These are phyloP conservation scores for Leptopilina clavipes DNA, from an alignment of 1,140 invertebrate genomes.

Conservation along the genomic window DNA sequence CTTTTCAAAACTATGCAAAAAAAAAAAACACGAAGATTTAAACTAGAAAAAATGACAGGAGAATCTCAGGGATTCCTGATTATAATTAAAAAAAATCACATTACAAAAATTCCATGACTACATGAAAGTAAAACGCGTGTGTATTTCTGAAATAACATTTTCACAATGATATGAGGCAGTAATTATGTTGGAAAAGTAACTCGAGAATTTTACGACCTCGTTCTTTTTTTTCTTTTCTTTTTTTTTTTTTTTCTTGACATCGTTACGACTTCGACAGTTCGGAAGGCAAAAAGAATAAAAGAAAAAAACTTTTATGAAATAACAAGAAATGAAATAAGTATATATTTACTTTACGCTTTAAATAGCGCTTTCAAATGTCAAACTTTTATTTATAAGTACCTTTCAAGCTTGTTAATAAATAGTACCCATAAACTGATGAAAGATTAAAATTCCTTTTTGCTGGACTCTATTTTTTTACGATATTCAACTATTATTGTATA, in stretches of 20 bases:
- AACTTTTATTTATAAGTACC: background rate
- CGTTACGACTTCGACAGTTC: slow-evolving; percentile 47
- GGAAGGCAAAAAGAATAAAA: slow-evolving; percentile 48
- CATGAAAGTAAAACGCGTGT: background rate
- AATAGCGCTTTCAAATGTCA: background rate
- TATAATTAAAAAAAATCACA: background rate
- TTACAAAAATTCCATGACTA: background rate
- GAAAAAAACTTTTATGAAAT: slow-evolving; percentile 55
- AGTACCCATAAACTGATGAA: background rate
- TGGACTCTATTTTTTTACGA: too few species aligned
- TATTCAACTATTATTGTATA: too few species aligned
- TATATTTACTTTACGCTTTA: slow-evolving; percentile 50
- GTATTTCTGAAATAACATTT: slow-evolving; percentile 48
- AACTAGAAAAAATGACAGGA: too few species aligned
- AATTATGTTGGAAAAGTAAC: slow-evolving; percentile 55
- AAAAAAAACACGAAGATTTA: too few species aligned
- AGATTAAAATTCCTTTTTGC: background rate
- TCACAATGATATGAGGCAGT: slow-evolving; percentile 52
- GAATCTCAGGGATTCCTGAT: background rate
- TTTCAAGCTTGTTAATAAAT: background rate
- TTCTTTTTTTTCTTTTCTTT: too few species aligned
- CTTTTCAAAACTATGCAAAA: background rate
- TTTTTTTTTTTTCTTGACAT: slow-evolving; percentile 29
- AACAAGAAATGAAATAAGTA: slow-evolving; percentile 53
- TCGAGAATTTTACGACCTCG: slow-evolving; percentile 47